These are phyloP conservation scores for Mythimna lalbum DNA, from an alignment of 2,888 invertebrate genomes.

Conservation along the genomic window DNA sequence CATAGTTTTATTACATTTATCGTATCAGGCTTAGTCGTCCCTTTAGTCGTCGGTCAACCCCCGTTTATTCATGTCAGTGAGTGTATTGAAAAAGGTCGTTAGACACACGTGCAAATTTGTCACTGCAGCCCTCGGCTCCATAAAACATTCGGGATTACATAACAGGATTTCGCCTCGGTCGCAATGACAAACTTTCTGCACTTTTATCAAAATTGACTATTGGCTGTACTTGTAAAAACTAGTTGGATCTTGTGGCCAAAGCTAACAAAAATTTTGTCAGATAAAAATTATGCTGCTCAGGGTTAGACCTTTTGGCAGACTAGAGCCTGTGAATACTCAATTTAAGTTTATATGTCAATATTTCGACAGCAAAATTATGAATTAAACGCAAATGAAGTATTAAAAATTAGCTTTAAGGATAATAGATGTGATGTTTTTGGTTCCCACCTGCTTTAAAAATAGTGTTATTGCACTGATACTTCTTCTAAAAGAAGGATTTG, in stretches of 20 bases:
- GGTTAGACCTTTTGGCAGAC: conserved; percentile 1
- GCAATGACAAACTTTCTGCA: too few relatives aligned
- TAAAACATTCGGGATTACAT: too few relatives aligned
- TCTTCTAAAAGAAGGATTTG: conserved; percentile 11
- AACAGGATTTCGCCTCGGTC: too few relatives aligned
- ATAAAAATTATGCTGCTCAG: background rate
- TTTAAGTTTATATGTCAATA: background rate
- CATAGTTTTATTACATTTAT: too few relatives aligned
- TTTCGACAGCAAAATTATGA: background rate
- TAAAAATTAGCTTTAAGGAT: conserved; percentile 9
- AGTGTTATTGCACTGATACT: conserved; percentile 2
- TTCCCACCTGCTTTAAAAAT: conserved; percentile 14
- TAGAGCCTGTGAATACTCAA: background rate
- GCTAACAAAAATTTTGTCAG: background rate
- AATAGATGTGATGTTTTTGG: conserved; percentile 14
- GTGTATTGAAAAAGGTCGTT: too few relatives aligned
- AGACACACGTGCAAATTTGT: too few relatives aligned
- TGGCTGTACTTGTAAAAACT: too few relatives aligned
- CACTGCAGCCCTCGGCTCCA: too few relatives aligned
- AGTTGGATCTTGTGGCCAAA: conserved; percentile 9
- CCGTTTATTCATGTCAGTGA: too few relatives aligned
- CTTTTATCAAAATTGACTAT: too few relatives aligned
- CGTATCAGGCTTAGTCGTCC: too few relatives aligned
- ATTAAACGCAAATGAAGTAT: background rate
- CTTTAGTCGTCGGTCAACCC: too few relatives aligned